Base-by-base conservation (phyloP, 92 coral and sea anemone genomes). In the Montipora capitata region DNA sequence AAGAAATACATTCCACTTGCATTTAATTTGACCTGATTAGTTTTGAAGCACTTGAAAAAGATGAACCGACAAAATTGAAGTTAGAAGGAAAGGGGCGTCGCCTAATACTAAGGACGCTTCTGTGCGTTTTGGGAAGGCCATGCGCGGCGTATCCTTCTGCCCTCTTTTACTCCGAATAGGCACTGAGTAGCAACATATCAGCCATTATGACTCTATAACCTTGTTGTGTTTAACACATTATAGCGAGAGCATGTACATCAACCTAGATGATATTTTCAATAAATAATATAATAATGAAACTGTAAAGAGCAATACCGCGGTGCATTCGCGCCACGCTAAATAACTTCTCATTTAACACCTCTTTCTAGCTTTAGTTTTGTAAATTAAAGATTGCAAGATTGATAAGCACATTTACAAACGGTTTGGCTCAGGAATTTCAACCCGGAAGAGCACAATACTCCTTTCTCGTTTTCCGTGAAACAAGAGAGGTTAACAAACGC, bases 91-190 rank as follows among this genome's bases (percentile, higher is more conserved):
- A 2, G 20, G 70, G 5, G 35, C 45, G 85, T 39, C 39, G 54
- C 54, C 35, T 38, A 81, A 68, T 1, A 40, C 66, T 81, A 81
- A 81, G 67, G 75, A 81, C 77, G 85, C 85, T 81, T 68, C 16
- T 68, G 52, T 18, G 40, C 52, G 77, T 61, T 81, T 81, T 40
- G 63, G 52, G 51, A 67, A 20, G 40, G 8, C 48, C 12, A 79
- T 41, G 40, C 10, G 65, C 40, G 7, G 39, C 56, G 76, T 51
- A 61, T 41, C 51, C 7, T 79, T 64, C 39, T 44, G 15, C 10
- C 66, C 8, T 40, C 14, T 7, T 40, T 10, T 9, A 4, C 13
- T 39, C 16, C 8, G 85, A 68, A 68, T 68, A 81, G 68, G 85
- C n/a, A 56, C 76, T 15, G 38, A 52, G 42, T 38, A 74, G 85